A percentile compares a stretch with the other conserved stretches of the same genome.
Conservation (phyloP, 2,113 vertebrate genomes). For the Stegostoma tigrinum region DNA sequence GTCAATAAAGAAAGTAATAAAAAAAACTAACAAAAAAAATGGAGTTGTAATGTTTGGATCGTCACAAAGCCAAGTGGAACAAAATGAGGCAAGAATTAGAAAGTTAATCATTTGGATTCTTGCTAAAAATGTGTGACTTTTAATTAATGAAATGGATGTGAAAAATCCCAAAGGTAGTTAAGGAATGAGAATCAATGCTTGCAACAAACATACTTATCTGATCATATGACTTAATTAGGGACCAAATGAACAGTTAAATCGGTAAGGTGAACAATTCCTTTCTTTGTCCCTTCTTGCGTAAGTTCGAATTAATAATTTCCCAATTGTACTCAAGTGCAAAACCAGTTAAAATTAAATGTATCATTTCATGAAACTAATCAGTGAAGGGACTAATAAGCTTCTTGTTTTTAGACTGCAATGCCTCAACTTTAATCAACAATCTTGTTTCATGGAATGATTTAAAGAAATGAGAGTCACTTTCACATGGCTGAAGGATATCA, state of each 20-base stretch:
- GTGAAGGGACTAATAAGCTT: too few species aligned
- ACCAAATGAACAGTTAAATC: not conserved
- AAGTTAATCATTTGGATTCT: not conserved
- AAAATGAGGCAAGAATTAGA: not conserved
- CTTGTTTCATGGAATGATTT: not conserved
- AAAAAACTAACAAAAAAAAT: not conserved
- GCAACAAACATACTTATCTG: not conserved
- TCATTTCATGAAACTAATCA: too few species aligned
- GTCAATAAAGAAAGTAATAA: too few species aligned
- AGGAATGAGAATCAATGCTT: not conserved
- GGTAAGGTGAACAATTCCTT: not conserved
- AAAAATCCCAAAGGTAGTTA: not conserved
- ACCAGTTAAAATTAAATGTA: not conserved
- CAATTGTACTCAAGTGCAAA: not conserved
- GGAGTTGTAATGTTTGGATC: not conserved
- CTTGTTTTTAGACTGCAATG: not conserved
- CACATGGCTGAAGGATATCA: not conserved
- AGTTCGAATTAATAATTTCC: not conserved
- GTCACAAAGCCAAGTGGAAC: not conserved
- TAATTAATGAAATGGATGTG: not conserved
- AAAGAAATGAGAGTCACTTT: not conserved
- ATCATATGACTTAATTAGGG: not conserved
- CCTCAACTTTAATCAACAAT: not conserved
- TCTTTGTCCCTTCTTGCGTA: not conserved
- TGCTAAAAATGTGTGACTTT: not conserved